phyloP scores from a whole-genome alignment of 2,888 invertebrate species.

The Drosophila basisetae region DNA sequence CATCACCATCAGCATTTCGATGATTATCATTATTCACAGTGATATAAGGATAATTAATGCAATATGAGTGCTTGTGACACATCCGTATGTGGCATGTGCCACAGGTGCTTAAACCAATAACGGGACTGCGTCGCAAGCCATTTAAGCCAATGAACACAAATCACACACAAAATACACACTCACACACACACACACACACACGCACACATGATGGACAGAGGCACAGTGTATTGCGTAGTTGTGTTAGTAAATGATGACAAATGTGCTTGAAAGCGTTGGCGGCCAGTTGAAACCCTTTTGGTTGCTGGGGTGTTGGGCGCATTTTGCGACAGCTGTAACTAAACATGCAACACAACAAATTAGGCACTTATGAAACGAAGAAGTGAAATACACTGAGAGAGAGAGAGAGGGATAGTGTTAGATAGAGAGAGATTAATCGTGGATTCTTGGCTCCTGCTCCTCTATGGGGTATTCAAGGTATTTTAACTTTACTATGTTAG shows the following conservation, averaged over 20 bases:
- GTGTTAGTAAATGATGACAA: constrained; percentile 78
- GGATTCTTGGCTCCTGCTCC: constrained; percentile 37
- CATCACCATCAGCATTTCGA: constrained; percentile 9
- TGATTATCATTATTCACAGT: constrained; percentile 24
- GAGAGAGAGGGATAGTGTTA: no score
- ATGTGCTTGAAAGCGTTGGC: constrained; percentile 76
- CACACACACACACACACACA: not conserved
- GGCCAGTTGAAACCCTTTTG: constrained; percentile 66
- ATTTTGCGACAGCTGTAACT: constrained; percentile 77
- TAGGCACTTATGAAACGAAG: constrained; percentile 71
- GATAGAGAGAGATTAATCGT: constrained; percentile 9
- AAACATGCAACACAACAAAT: constrained; percentile 75
- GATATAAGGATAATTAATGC: constrained; percentile 79
- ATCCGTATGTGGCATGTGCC: constrained; percentile 77
- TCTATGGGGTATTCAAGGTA: not conserved
- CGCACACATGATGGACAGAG: constrained; percentile 23
- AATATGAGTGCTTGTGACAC: constrained; percentile 60
- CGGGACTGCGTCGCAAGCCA: constrained; percentile 61
- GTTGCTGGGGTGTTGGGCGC: constrained; percentile 16
- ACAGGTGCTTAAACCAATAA: constrained; percentile 84
- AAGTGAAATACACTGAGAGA: not conserved
- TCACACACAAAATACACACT: constrained; percentile 50
- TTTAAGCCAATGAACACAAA: constrained; percentile 75
- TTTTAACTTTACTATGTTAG: not conserved
- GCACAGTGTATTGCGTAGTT: constrained; percentile 30